Evolutionary conservation across 2,113 vertebrate genomes (phyloP).

Genomic region (Zosterops lateralis): DNA sequence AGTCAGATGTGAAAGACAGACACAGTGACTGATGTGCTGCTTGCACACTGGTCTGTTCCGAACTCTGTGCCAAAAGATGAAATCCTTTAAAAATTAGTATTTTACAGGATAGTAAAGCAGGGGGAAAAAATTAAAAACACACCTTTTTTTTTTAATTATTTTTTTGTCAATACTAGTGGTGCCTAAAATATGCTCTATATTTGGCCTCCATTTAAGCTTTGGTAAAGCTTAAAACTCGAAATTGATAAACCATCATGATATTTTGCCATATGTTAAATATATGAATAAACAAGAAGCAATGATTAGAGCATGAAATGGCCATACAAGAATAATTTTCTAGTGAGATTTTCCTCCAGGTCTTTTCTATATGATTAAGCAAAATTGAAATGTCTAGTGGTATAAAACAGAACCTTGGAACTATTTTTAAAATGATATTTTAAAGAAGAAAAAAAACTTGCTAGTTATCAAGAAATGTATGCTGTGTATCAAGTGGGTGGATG

Average conservation of each 20-base stretch:
- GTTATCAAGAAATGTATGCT: neutral
- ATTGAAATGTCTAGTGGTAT: neutral
- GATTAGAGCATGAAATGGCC: neutral
- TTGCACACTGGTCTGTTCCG: neutral
- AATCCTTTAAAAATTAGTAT: neutral
- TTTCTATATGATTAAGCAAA: neutral
- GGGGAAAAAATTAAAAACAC: accelerated
- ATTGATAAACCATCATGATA: neutral
- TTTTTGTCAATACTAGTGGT: no score
- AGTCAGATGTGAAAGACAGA: neutral
- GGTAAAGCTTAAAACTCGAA: neutral
- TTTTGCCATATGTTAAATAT: neutral
- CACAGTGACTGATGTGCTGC: neutral
- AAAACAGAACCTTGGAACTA: neutral
- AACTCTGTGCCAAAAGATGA: neutral
- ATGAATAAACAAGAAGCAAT: neutral
- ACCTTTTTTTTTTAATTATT: no score
- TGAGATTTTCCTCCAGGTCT: neutral
- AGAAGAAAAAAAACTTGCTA: neutral
- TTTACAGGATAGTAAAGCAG: neutral
- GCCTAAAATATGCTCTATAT: neutral
- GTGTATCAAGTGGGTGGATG: neutral
- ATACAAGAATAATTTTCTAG: neutral
- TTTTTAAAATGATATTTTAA: neutral
- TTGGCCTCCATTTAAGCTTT: neutral